phyloP scores from a whole-genome alignment of 64 coral and sea anemone species.

The Stylophora pistillata region DNA sequence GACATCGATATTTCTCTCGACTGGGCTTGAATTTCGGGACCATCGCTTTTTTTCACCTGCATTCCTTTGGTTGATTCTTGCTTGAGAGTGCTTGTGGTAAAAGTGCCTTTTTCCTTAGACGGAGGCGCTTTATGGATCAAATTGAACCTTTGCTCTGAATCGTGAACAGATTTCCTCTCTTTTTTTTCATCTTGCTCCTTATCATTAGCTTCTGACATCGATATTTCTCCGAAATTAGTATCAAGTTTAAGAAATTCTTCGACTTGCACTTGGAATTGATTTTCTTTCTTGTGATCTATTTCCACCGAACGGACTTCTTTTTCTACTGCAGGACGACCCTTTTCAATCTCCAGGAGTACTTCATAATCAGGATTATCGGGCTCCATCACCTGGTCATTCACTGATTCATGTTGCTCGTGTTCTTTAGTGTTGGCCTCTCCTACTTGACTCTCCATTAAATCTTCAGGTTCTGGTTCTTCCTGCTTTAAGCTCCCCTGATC shows the following conservation, averaged over 20 bases:
- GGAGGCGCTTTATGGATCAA: neutral
- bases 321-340: neutral
- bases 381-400: neutral
- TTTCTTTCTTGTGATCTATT: neutral
- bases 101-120: neutral
- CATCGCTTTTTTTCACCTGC: neutral
- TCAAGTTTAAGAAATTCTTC: constrained; percentile 29
- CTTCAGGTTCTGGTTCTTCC: neutral
- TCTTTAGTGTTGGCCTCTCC: neutral
- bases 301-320: neutral
- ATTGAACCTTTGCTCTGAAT: neutral
- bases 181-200: too few relatives aligned
- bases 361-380: neutral
- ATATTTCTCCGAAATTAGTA: neutral
- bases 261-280: neutral
- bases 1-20: neutral
- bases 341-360: neutral
- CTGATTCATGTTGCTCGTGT: neutral
- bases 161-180: neutral
- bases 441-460: neutral
- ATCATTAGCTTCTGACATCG: neutral
- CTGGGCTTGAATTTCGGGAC: neutral
- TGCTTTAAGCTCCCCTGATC: neutral
- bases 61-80: neutral
- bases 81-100: neutral